Base-by-base conservation (phyloP, 2,797 vertebrate genomes). In the Sebastes elongatus region DNA sequence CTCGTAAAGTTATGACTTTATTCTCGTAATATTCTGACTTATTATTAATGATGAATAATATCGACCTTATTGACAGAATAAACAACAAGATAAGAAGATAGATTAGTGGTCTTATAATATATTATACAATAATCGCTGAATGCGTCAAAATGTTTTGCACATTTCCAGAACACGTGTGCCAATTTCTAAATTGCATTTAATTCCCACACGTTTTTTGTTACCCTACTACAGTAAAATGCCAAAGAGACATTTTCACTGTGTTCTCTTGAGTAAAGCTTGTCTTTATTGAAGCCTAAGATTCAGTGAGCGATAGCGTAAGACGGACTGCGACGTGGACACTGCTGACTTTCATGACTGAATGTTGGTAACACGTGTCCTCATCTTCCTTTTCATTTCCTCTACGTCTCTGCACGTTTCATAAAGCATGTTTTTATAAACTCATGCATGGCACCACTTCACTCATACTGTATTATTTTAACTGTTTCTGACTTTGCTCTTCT, bases 381-480 rank as follows among this genome's bases (percentile, higher is more conserved):
- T 78, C 79, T 74, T 78, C 74, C 63, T 86, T 71, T 73, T 86
- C 76, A 78, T 13, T 52, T 35, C 59, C 25, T 85, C 60, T 62
- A 23, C 82, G 67, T 81, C 64, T 68, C 71, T 91, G 89, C 90
- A 91, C 76, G 89, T 83, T 46, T 77, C 70, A 65, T 84, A 6
- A 70, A 30, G 92, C 89, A 89, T 91, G 80, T 38, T 66, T 74
- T 67, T 27, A 18, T 52, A 11, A 22, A 27, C 20, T 0, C n/a
- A 3, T 82, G 87, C 89, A 91, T 67, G 72, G 7, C 42, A 56
- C 16, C 56, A 49, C 23, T 70, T 61, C 53, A 74, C 3, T 62
- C 27, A 78, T 11, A 46, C 10, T 42, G 2, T 27, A 14, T 30
- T 38, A 11, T 72, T 38, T 35, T 60, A 56, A 20, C 13, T 68